phyloP scores from a whole-genome alignment of 2,797 vertebrate genomes.

The Anguilla megastoma region DNA sequence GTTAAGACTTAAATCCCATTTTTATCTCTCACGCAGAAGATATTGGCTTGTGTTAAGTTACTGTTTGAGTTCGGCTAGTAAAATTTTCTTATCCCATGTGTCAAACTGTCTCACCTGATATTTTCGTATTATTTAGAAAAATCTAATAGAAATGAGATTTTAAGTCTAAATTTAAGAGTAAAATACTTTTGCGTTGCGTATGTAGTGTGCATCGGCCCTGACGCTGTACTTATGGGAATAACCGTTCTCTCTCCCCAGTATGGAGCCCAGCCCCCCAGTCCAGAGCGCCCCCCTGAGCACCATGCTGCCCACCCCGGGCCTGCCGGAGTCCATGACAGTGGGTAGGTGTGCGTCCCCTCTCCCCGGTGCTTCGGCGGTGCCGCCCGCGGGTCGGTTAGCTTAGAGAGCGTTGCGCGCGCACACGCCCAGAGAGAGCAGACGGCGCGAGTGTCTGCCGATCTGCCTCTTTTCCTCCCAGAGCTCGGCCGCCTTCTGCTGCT shows the following conservation, averaged over 20 bases:
- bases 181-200: too few species aligned
- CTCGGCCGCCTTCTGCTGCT: background rate
- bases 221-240: background rate
- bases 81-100: background rate
- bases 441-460: background rate
- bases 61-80: too few species aligned
- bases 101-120: too few species aligned
- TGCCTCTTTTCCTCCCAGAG: background rate
- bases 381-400: background rate
- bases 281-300: slow-evolving; percentile 66
- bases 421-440: background rate
- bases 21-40: too few species aligned
- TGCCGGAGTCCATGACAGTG: slow-evolving; percentile 91
- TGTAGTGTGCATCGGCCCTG: background rate
- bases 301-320: slow-evolving; percentile 70
- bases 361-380: background rate
- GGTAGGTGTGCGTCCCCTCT: slow-evolving; percentile 79
- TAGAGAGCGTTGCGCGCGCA: background rate
- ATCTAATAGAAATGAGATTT: too few species aligned
- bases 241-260: slow-evolving; percentile 63
- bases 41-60: too few species aligned
- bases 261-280: slow-evolving; percentile 76
- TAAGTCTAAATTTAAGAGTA: too few species aligned
- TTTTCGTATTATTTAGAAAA: too few species aligned
- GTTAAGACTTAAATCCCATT: too few species aligned